These are phyloP conservation scores for Actinostola sp. DNA, from an alignment of 92 coral and sea anemone genomes.

Conservation along the genomic window DNA sequence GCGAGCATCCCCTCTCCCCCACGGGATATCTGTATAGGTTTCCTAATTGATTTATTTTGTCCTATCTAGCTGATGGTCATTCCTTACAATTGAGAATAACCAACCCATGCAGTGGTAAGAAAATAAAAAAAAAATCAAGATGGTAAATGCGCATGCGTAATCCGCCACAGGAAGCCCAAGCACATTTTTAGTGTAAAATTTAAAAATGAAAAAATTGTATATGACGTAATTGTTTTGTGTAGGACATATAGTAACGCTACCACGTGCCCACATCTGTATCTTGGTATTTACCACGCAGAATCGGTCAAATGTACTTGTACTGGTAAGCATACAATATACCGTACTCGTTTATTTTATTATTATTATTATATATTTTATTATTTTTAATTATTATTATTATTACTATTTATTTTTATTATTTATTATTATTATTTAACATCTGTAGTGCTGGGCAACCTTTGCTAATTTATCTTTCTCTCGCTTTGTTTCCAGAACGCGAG, in stretches of 20 bases:
- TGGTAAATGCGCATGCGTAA: too few relatives aligned
- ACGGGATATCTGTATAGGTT: neutral
- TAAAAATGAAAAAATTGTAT: too few relatives aligned
- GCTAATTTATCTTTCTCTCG: neutral
- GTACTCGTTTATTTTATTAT: too few relatives aligned
- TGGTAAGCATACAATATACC: neutral
- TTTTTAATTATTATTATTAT: too few relatives aligned
- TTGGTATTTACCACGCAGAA: slow-evolving; percentile 3
- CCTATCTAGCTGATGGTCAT: neutral
- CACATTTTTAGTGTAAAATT: too few relatives aligned
- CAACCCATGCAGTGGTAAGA: slow-evolving; percentile 1
- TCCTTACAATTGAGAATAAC: neutral
- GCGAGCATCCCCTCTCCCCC: too few relatives aligned
- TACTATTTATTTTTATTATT: too few relatives aligned
- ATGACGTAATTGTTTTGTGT: too few relatives aligned
- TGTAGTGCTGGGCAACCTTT: neutral
- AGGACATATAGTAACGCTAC: neutral
- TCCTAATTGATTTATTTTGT: neutral
- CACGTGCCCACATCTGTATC: neutral
- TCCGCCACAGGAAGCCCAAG: too few relatives aligned
- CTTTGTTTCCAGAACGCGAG: slow-evolving; percentile 27
- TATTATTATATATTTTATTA: too few relatives aligned
- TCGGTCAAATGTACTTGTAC: neutral
- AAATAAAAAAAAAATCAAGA: too few relatives aligned
- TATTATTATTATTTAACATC: too few relatives aligned